Evolutionary conservation across 2,888 invertebrate species (phyloP).

Genomic region (Andrena fulva): DNA sequence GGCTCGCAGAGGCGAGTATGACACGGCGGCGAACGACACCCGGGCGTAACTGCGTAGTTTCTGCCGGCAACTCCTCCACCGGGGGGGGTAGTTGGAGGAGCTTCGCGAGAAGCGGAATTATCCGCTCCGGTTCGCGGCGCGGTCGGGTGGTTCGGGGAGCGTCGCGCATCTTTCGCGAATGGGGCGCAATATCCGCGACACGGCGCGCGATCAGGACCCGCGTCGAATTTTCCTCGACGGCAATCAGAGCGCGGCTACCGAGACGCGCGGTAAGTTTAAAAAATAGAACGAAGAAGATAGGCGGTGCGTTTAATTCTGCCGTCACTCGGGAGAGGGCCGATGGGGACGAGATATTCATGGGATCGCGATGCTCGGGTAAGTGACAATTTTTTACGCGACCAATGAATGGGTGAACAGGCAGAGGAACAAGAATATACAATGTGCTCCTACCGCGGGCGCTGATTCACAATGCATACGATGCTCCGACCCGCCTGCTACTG

Average conservation of each 20-base stretch:
- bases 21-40: constrained; percentile 73
- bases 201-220: background rate
- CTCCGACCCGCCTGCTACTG: constrained; percentile 39
- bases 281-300: background rate
- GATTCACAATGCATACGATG: constrained; percentile 70
- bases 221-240: constrained; percentile 4
- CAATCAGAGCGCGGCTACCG: background rate
- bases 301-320: constrained; percentile 45
- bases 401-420: constrained; percentile 66
- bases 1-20: constrained; percentile 68
- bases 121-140: background rate
- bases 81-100: constrained; percentile 62
- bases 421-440: constrained; percentile 66
- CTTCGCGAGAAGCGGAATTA: constrained; percentile 9
- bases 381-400: constrained; percentile 62
- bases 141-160: background rate
- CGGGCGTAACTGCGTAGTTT: constrained; percentile 82
- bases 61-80: constrained; percentile 63
- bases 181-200: background rate
- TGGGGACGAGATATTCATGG: constrained; percentile 46
- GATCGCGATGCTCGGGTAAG: constrained; percentile 47
- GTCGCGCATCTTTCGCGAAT: background rate
- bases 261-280: background rate
- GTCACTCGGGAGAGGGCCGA: constrained; percentile 41
- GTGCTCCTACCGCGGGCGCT: constrained; percentile 58